Conservation (phyloP, 2,888 invertebrate species). For the Pyrrhia umbra region DNA sequence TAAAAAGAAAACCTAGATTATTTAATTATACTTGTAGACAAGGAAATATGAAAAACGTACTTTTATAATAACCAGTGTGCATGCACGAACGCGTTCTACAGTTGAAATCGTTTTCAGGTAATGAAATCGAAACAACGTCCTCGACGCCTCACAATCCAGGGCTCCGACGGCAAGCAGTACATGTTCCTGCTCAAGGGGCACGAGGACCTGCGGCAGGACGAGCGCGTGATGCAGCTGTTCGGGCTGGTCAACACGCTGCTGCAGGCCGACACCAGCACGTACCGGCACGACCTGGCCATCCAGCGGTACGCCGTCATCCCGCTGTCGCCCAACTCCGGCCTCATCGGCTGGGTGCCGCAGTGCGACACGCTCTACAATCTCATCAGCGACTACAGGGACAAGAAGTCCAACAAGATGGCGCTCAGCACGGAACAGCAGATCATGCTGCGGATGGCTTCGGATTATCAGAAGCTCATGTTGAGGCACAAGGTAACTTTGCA, state of each 20-base stretch:
- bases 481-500: conserved; percentile 97
- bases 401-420: conserved; percentile 95
- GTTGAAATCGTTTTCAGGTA: conserved; percentile 88
- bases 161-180: conserved; percentile 99
- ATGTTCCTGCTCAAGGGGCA: conserved; percentile 99
- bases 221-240: conserved; percentile 99
- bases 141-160: conserved; percentile 97
- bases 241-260: conserved; percentile 99
- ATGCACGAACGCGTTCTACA: no score
- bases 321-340: conserved; percentile 98
- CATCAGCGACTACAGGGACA: conserved; percentile 99
- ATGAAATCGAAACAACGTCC: conserved; percentile 99
- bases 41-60: not conserved
- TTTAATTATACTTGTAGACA: no score
- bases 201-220: conserved; percentile 99
- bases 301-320: conserved; percentile 99
- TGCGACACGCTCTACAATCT: conserved; percentile 99
- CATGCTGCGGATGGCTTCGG: conserved; percentile 99
- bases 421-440: conserved; percentile 99
- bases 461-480: conserved; percentile 98
- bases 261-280: conserved; percentile 98
- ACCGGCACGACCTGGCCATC: conserved; percentile 94
- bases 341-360: conserved; percentile 99
- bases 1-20: no score
- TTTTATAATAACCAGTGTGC: no score